These are phyloP conservation scores for Sipha flava DNA, from an alignment of 1,140 invertebrate genomes.

Conservation along the genomic window DNA sequence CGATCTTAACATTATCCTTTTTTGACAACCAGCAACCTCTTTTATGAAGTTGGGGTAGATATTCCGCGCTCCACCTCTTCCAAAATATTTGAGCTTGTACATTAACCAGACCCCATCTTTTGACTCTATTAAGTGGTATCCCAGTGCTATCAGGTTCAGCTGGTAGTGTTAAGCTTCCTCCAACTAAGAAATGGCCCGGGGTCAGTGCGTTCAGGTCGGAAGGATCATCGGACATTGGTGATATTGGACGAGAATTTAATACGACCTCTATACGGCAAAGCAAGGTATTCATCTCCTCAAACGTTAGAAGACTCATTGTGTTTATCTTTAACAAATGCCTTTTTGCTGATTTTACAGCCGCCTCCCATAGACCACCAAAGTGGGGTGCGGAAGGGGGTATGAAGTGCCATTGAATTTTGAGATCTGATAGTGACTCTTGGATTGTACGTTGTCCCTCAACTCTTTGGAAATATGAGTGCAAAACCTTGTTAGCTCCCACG, in stretches of 20 bases:
- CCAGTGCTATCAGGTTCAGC: neutral
- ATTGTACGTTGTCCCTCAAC: neutral
- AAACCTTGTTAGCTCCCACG: conserved; percentile 12
- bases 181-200: conserved; percentile 40
- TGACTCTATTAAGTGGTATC: neutral
- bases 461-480: neutral
- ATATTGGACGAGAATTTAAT: conserved; percentile 40
- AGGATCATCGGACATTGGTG: conserved; percentile 36
- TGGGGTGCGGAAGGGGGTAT: conserved; percentile 10
- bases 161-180: neutral
- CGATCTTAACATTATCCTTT: neutral
- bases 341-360: neutral
- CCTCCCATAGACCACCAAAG: conserved; percentile 21
- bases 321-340: neutral
- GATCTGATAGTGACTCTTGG: neutral
- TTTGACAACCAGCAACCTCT: neutral
- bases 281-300: conserved; percentile 41
- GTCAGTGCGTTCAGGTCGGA: conserved; percentile 36
- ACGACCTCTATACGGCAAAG: conserved; percentile 38
- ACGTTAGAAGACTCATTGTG: neutral
- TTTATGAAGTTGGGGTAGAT: neutral
- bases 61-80: neutral
- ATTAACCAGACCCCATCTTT: conserved; percentile 38
- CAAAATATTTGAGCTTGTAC: neutral
- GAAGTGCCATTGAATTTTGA: neutral